Base-by-base conservation (phyloP, 2,888 invertebrate species). In the Aspidiotus destructor region DNA sequence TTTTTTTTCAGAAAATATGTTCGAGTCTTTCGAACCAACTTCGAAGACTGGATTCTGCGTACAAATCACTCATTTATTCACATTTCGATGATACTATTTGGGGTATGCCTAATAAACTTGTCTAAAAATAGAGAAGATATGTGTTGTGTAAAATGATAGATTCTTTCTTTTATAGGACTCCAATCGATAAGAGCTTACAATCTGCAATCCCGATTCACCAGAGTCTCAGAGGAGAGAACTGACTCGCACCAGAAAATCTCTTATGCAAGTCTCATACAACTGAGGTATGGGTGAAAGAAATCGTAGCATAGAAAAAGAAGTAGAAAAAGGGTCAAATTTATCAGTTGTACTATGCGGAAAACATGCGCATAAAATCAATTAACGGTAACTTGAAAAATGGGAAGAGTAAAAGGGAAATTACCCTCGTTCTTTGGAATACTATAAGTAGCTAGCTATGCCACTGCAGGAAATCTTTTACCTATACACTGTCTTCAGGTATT, bases 11-110 rank as follows among this genome's bases (percentile, higher is more conserved):
- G 84, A 84, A 92, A 73, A 93, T 95, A 80, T 98, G 95, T 80
- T 92, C 97, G 72, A 87, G 92, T 3, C 88, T 94, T 0, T 96
- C 96, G 7, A 81, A 96, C 28, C 97, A 98, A 77, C 79, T 98
- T 73, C 96, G 96, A 80, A 84, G 98, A 62, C 80, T 98, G 70
- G 93, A 96, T 77, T 95, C 95, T 0, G 87, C 95, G 0, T 92
- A 93, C 1, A 83, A 95, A 69, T 97, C 97, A 44, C 98, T 97
- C 0, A 93, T 98, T 75, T 98, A 94, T 80, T 94, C 95, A 10
- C 96, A 96, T 79, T 96, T 98, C 76, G 88, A 92, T 28, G 98
- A 98, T 81, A 94, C 92, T 57, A 86, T 98, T 62, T 89, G 89
- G 3, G 80, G 81, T 72, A 63, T 63, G 40, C 40, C 13, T 17